Percentiles rank a stretch among this genome's conserved stretches.
Evolutionary conservation across 1,140 invertebrate species (phyloP).

Genomic region (Gryon sp.): DNA sequence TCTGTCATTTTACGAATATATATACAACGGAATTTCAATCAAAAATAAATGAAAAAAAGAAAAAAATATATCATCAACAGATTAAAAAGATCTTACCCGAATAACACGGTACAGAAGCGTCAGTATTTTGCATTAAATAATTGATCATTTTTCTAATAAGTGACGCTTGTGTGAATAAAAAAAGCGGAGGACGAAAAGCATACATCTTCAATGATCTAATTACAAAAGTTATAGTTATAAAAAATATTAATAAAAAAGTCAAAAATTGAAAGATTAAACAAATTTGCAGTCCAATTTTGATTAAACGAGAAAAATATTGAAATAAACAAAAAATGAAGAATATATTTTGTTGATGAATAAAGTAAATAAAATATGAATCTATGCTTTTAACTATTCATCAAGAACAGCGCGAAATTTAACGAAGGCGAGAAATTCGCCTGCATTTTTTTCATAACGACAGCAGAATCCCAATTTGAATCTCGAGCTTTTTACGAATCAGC

Average conservation of each 20-base stretch:
- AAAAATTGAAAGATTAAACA: background rate
- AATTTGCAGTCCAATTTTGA: too few species aligned
- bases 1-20: constrained; percentile 22
- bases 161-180: constrained; percentile 24
- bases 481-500: constrained; percentile 48
- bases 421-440: constrained; percentile 27
- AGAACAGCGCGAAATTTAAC: too few species aligned
- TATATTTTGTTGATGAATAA: too few species aligned
- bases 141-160: background rate
- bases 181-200: constrained; percentile 50
- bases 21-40: background rate
- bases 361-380: too few species aligned
- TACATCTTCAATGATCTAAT: too few species aligned
- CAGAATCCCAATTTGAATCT: constrained; percentile 62
- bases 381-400: too few species aligned
- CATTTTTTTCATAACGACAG: constrained; percentile 42
- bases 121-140: background rate
- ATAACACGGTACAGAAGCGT: constrained; percentile 33
- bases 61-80: constrained; percentile 5
- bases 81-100: constrained; percentile 16
- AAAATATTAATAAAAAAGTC: background rate
- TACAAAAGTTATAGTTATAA: too few species aligned
- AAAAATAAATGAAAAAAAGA: background rate
- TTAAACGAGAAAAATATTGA: too few species aligned
- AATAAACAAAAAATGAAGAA: too few species aligned